Base-by-base conservation (phyloP, 1,140 invertebrate species). In the Bicyclus anynana region DNA sequence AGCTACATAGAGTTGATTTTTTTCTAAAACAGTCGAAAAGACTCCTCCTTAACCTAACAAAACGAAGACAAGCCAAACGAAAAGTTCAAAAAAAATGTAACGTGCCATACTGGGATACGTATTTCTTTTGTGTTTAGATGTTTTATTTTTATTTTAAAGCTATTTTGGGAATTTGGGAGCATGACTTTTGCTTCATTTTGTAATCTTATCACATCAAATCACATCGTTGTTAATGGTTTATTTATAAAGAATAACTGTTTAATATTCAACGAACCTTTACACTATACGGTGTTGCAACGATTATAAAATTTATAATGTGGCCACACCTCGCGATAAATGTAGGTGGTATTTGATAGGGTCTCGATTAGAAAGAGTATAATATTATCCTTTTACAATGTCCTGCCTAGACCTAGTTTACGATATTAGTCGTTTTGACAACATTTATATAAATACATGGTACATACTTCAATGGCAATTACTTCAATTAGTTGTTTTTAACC, bases 271-370 rank as follows among this genome's bases (percentile, higher is more conserved):
- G 40, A 20, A 44, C 40, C 40, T 44, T 44, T 20, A 44, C 5
- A 20, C 10, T 44, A 20, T 44, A 20, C 40, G 40, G 18, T 20
- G 40, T 20, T 6, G 40, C 18, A 20, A 44, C 40, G 40, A 44
- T 44, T 44, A 44, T 44, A 44, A 44, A 44, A 18, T 44, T 44
- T 44, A 44, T 20, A 44, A 44, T 44, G 17, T 44, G 40, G 20
- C 40, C 40, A 44, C 40, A 44, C 40, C 40, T 44, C 2, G 7
- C 14, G 40, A 16, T 17, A 44, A 44, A 44, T 20, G 40, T 44
- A 44, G 40, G 40, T 44, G 40, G 40, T 12, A 44, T 20, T 44
- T 12, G 40, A 20, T 17, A 10, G 6, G 18, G 17, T 12, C 5
- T 38, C 9, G n/a, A 7, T 12, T 12, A 33, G 29, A 33, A n/a